phyloP scores from a whole-genome alignment of 2,888 invertebrate genomes.

The Oscheius sp. region DNA sequence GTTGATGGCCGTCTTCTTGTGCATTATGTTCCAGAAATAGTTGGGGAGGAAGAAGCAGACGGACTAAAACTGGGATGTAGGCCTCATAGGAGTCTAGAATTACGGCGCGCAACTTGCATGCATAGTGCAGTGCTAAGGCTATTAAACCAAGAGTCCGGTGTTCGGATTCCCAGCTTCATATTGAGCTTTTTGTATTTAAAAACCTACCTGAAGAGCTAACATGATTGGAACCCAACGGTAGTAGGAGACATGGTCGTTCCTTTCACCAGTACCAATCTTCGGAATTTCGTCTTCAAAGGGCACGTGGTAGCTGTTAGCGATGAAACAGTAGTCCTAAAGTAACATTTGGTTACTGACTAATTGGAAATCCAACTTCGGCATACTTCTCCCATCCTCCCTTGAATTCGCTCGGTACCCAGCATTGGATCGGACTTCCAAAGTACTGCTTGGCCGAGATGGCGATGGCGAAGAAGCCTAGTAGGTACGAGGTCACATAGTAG shows the following conservation, averaged over 20 bases:
- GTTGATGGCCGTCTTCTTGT: constrained; percentile 62
- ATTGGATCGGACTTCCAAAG: constrained; percentile 76
- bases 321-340: constrained; percentile 63
- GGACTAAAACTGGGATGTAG: constrained; percentile 59
- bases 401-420: constrained; percentile 69
- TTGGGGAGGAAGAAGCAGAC: constrained; percentile 75
- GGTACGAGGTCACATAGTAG: constrained; percentile 75
- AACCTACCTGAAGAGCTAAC: constrained; percentile 71
- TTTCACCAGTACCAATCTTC: neutral
- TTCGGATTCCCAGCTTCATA: too few species aligned
- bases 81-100: neutral
- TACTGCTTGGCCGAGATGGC: constrained; percentile 76
- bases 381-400: constrained; percentile 55
- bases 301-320: constrained; percentile 63
- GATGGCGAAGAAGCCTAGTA: constrained; percentile 74
- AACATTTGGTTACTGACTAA: neutral
- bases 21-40: constrained; percentile 73
- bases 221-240: constrained; percentile 68
- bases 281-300: constrained; percentile 53
- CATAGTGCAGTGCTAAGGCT: too few species aligned
- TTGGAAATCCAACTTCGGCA: constrained; percentile 40
- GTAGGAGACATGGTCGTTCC: constrained; percentile 63
- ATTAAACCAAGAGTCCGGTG: too few species aligned
- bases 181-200: too few species aligned
- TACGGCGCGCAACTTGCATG: too few species aligned